A percentile compares a stretch with the other conserved stretches of the same genome.
phyloP scores from a whole-genome alignment of 2,797 vertebrate genomes.

The Ctenosaura bakeri region DNA sequence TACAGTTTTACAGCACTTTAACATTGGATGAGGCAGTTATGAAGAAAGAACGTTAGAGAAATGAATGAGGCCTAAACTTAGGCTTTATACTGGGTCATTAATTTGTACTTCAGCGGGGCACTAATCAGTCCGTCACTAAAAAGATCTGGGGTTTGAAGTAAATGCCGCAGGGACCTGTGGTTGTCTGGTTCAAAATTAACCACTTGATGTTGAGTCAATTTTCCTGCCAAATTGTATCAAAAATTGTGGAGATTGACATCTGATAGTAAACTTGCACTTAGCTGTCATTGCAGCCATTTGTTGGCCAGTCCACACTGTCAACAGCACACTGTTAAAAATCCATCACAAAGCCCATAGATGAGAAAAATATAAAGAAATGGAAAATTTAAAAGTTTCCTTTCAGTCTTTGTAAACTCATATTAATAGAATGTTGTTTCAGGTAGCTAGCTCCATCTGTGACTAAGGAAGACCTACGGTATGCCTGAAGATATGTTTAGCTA shows the following conservation, averaged over 20 bases:
- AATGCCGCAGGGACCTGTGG: neutral
- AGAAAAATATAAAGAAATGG: too few relatives aligned
- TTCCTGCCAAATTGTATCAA: neutral
- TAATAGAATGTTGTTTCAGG: too few relatives aligned
- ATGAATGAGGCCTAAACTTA: neutral
- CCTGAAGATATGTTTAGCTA: too few relatives aligned
- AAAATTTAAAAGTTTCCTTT: too few relatives aligned
- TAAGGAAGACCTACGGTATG: too few relatives aligned
- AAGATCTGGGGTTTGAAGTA: neutral
- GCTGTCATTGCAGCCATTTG: too few relatives aligned
- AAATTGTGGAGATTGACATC: neutral
- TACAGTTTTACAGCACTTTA: constrained; percentile 18
- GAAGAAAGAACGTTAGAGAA: constrained; percentile 8
- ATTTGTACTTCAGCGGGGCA: neutral
- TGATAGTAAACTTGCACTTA: neutral
- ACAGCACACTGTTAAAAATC: too few relatives aligned
- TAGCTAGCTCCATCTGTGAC: too few relatives aligned
- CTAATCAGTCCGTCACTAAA: neutral
- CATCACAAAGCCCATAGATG: too few relatives aligned
- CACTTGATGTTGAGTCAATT: neutral
- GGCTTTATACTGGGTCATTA: neutral
- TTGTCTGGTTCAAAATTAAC: neutral
- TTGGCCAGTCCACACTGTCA: too few relatives aligned
- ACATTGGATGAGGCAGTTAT: neutral
- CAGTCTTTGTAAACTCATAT: too few relatives aligned